These are phyloP conservation scores for Salvelinus sp. DNA, from an alignment of 2,113 vertebrate species.

Conservation along the genomic window DNA sequence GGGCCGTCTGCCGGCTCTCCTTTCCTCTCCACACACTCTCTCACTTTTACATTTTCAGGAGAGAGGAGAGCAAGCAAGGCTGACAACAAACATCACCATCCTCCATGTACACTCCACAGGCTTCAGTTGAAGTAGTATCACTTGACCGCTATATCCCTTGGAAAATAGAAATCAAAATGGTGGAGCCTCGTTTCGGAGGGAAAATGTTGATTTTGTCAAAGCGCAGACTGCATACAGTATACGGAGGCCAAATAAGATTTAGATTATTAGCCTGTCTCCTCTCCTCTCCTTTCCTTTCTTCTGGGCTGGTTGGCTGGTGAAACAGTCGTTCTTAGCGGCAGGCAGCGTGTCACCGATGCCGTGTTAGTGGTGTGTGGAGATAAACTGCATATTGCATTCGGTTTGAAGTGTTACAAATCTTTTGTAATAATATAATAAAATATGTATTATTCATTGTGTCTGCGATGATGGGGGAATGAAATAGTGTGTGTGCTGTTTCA, in stretches of 20 bases:
- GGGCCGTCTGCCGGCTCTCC: slow-evolving; percentile 39
- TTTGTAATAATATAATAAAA: slow-evolving; percentile 71
- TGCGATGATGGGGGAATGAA: slow-evolving; percentile 46
- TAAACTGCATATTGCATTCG: slow-evolving; percentile 72
- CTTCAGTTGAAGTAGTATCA: slow-evolving; percentile 63
- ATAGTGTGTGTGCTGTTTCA: slow-evolving; percentile 42
- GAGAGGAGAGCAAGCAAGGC: neutral
- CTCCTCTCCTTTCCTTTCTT: slow-evolving; percentile 29
- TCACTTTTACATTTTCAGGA: slow-evolving; percentile 45
- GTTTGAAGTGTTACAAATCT: slow-evolving; percentile 75
- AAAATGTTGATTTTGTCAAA: slow-evolving; percentile 46
- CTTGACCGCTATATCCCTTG: slow-evolving; percentile 54
- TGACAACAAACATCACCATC: slow-evolving; percentile 44
- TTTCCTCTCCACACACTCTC: slow-evolving; percentile 42
- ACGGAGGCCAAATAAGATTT: too few species aligned
- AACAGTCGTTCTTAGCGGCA: slow-evolving; percentile 54
- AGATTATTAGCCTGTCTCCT: neutral
- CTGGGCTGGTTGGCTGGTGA: slow-evolving; percentile 23
- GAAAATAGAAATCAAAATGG: too few species aligned
- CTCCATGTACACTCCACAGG: slow-evolving; percentile 48
- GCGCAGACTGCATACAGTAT: too few species aligned
- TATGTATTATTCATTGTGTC: slow-evolving; percentile 68
- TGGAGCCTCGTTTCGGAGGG: slow-evolving; percentile 41
- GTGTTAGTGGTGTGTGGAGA: slow-evolving; percentile 56
- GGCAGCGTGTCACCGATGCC: too few species aligned